phyloP scores from a whole-genome alignment of 2,113 vertebrate genomes.

The Crocuta crocuta region DNA sequence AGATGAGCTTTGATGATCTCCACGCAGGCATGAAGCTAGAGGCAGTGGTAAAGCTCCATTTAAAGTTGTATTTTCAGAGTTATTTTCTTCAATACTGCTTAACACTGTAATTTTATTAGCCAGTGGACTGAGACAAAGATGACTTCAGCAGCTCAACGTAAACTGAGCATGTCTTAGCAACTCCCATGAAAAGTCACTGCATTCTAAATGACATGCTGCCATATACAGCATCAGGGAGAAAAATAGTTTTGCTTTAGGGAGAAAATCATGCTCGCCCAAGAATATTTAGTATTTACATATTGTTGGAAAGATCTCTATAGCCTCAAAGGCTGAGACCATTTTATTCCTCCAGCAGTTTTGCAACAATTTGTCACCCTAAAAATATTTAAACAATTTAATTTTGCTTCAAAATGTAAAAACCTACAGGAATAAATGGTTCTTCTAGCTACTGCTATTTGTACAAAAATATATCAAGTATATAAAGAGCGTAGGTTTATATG shows the following conservation, averaged over 20 bases:
- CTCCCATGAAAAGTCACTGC: conserved; percentile 53
- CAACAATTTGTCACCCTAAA: background rate
- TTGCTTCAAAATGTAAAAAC: background rate
- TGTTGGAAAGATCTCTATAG: background rate
- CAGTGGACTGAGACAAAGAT: conserved; percentile 73
- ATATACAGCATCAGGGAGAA: background rate
- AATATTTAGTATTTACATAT: conserved; percentile 14
- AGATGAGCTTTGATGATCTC: background rate
- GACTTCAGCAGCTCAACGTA: conserved; percentile 37
- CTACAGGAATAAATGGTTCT: background rate
- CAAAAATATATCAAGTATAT: background rate
- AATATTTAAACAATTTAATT: background rate
- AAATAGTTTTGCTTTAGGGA: background rate
- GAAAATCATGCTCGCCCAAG: background rate
- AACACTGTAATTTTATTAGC: conserved; percentile 75
- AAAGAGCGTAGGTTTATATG: background rate
- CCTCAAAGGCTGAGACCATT: background rate
- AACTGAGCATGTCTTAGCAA: conserved; percentile 62
- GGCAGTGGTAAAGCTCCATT: background rate
- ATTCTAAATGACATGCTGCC: conserved; percentile 54
- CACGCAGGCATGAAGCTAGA: conserved; percentile 6
- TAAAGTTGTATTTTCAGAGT: conserved; percentile 58
- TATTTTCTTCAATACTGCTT: conserved; percentile 70
- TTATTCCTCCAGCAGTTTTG: background rate
- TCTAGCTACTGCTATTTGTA: background rate